Evolutionary conservation across 2,797 vertebrate species (phyloP).

Genomic region (Hemitrygon akajei): DNA sequence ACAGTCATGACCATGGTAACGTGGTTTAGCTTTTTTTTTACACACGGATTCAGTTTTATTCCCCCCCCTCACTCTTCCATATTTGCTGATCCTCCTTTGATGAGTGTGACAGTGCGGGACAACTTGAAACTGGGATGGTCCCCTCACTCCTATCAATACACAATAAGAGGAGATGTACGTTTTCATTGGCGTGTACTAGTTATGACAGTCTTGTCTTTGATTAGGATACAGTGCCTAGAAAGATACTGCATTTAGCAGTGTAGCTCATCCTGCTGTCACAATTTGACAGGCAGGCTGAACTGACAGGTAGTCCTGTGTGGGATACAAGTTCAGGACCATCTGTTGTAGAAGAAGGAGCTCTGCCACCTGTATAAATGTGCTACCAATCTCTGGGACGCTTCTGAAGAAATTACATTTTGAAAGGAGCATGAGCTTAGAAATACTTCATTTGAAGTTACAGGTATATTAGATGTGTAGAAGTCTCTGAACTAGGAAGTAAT

Average conservation of each 20-base stretch:
- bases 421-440: neutral
- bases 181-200: neutral
- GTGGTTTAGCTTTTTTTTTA: neutral
- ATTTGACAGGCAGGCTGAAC: slow-evolving; percentile 14
- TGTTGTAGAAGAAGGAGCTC: slow-evolving; percentile 20
- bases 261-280: neutral
- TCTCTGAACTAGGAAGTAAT: neutral
- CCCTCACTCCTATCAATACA: neutral
- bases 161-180: neutral
- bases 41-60: neutral
- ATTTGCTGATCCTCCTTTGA: neutral
- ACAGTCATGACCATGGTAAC: neutral
- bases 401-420: slow-evolving; percentile 8
- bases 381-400: neutral
- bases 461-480: neutral
- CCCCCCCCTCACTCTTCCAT: neutral
- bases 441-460: neutral
- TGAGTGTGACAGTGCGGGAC: neutral
- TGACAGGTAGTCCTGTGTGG: slow-evolving; percentile 9
- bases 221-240: neutral
- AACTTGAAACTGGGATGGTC: neutral
- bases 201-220: neutral
- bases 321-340: slow-evolving; percentile 7
- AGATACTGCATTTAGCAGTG: slow-evolving; percentile 18
- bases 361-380: slow-evolving; percentile 18